These are phyloP conservation scores for Watsonalla binaria DNA, from an alignment of 2,888 invertebrate species.

Conservation along the genomic window DNA sequence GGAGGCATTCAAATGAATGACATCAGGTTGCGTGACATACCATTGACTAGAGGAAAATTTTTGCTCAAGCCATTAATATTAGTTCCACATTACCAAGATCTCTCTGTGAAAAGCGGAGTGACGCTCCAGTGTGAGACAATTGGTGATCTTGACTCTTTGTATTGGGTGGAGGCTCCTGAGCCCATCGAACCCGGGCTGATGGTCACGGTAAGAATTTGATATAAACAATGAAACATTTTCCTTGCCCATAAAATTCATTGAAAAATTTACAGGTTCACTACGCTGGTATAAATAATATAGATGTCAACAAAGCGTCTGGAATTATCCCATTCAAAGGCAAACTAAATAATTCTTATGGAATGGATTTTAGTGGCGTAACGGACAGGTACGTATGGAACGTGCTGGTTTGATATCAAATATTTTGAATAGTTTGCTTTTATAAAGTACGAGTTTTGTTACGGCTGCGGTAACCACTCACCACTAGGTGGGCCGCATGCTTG, in stretches of 20 bases:
- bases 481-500: no score
- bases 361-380: slow-evolving; percentile 53
- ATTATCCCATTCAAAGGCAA: slow-evolving; percentile 9
- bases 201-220: slow-evolving; percentile 34
- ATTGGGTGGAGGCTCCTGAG: slow-evolving; percentile 35
- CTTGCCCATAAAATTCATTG: no score
- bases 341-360: slow-evolving; percentile 25
- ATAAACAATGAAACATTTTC: not conserved
- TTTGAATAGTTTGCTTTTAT: no score
- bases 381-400: slow-evolving; percentile 24
- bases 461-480: no score
- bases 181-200: slow-evolving; percentile 19
- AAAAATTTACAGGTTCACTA: slow-evolving; percentile 41
- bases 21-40: slow-evolving; percentile 20
- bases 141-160: slow-evolving; percentile 35
- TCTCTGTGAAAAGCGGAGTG: slow-evolving; percentile 6
- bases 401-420: no score
- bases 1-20: slow-evolving; percentile 31
- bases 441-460: no score
- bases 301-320: slow-evolving; percentile 32
- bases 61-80: slow-evolving; percentile 19
- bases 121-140: slow-evolving; percentile 19
- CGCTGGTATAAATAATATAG: slow-evolving; percentile 33
- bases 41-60: slow-evolving; percentile 9
- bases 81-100: slow-evolving; percentile 12